Evolutionary conservation across 2,888 invertebrate species (phyloP).

Genomic region (Drosophila mettleri): DNA sequence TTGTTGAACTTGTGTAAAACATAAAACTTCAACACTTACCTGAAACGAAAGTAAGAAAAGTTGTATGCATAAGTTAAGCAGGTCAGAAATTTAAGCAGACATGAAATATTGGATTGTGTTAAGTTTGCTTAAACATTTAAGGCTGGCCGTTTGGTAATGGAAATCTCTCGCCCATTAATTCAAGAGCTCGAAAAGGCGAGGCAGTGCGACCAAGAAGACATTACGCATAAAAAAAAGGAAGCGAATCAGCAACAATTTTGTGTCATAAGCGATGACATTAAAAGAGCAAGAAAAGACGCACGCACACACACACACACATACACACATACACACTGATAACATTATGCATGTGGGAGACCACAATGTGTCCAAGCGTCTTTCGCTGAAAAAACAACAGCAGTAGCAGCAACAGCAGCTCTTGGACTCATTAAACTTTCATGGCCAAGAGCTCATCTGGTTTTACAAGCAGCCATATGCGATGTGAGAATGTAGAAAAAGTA

Average conservation of each 20-base stretch:
- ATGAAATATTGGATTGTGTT: not conserved
- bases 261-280: slow-evolving; percentile 67
- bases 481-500: slow-evolving; percentile 43
- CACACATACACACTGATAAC: slow-evolving; percentile 13
- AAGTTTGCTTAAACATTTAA: slow-evolving; percentile 14
- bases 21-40: slow-evolving; percentile 30
- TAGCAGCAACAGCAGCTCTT: slow-evolving; percentile 17
- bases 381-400: slow-evolving; percentile 19
- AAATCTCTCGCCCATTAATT: not conserved
- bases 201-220: slow-evolving; percentile 19
- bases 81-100: not conserved
- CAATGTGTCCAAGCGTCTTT: slow-evolving; percentile 37
- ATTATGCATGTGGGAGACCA: slow-evolving; percentile 39
- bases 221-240: slow-evolving; percentile 57
- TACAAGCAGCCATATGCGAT: slow-evolving; percentile 22
- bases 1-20: not conserved
- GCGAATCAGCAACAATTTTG: slow-evolving; percentile 67
- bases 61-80: slow-evolving; percentile 9
- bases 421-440: slow-evolving; percentile 70
- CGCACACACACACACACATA: not conserved
- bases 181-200: not conserved
- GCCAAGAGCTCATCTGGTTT: slow-evolving; percentile 59
- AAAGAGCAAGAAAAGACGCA: slow-evolving; percentile 23
- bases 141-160: not conserved
- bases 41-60: slow-evolving; percentile 26